Conservation (phyloP, 2,113 vertebrate genomes). For the Scopus umbretta region DNA sequence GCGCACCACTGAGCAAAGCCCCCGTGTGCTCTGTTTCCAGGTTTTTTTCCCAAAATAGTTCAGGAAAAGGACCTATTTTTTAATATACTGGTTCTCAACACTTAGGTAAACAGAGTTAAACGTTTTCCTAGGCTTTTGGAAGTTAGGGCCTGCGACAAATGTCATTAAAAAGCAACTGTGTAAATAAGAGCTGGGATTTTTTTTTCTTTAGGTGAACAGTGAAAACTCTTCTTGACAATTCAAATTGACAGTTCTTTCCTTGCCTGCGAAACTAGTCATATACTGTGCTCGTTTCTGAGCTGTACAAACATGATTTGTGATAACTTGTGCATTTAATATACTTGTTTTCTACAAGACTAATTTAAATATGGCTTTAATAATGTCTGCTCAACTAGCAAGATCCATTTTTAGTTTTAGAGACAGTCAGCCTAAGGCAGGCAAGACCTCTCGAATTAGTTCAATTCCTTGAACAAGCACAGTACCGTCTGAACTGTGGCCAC, state of each 20-base stretch:
- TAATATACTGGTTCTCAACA: neutral
- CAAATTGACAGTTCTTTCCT: neutral
- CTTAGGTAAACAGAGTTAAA: neutral
- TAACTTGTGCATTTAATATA: neutral
- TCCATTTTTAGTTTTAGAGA: neutral
- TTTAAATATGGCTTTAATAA: neutral
- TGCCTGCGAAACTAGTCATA: neutral
- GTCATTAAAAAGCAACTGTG: neutral
- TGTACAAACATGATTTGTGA: neutral
- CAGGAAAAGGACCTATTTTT: neutral
- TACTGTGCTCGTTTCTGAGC: neutral
- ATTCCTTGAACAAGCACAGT: neutral
- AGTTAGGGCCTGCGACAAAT: neutral
- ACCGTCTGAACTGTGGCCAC: rapidly evolving
- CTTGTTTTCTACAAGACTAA: neutral
- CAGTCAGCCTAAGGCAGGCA: neutral
- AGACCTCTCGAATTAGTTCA: neutral
- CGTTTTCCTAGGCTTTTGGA: rapidly evolving
- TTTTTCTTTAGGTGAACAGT: neutral
- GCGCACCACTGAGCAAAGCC: neutral
- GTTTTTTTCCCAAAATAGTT: neutral
- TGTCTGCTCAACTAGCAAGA: neutral
- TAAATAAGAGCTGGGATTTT: neutral
- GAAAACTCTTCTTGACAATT: neutral
- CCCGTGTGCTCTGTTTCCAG: neutral